Evolutionary conservation across 2,888 invertebrate genomes (phyloP).

Genomic region (Agonopterix subpropinquella): DNA sequence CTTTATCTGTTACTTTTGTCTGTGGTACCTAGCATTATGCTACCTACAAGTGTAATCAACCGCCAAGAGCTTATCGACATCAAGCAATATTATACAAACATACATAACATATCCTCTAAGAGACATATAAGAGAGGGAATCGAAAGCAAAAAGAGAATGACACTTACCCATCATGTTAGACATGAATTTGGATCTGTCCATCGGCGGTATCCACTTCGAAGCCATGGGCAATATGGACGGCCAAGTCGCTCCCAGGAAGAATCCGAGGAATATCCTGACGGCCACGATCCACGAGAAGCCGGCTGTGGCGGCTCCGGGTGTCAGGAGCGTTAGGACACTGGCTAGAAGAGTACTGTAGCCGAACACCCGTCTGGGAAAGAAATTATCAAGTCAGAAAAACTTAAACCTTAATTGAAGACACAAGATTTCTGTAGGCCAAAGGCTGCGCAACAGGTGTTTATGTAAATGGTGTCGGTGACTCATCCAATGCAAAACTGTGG

Average conservation of each 20-base stretch:
- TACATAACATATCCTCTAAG: too few species aligned
- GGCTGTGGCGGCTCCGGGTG: conserved; percentile 83
- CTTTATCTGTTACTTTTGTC: too few species aligned
- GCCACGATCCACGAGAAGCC: conserved; percentile 82
- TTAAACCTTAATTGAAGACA: background rate
- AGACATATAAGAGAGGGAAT: too few species aligned
- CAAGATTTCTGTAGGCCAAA: too few species aligned
- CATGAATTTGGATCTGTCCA: conserved; percentile 94
- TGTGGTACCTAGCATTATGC: too few species aligned
- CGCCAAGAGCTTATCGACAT: too few species aligned
- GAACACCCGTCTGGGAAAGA: conserved; percentile 79
- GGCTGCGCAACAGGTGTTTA: too few species aligned
- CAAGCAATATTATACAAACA: too few species aligned
- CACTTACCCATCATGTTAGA: conserved; percentile 91
- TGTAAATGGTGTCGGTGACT: conserved; percentile 1
- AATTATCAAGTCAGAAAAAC: conserved; percentile 1
- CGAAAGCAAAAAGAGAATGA: too few species aligned
- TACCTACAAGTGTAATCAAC: too few species aligned
- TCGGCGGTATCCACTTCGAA: conserved; percentile 95
- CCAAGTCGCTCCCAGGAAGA: conserved; percentile 92
- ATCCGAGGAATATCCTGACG: conserved; percentile 83
- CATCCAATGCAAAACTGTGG: too few species aligned
- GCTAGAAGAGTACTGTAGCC: conserved; percentile 91
- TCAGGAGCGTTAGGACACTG: conserved; percentile 86
- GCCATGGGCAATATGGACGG: conserved; percentile 96